These are phyloP conservation scores for Strix aluco DNA, from an alignment of 2,113 vertebrate genomes.

Conservation along the genomic window DNA sequence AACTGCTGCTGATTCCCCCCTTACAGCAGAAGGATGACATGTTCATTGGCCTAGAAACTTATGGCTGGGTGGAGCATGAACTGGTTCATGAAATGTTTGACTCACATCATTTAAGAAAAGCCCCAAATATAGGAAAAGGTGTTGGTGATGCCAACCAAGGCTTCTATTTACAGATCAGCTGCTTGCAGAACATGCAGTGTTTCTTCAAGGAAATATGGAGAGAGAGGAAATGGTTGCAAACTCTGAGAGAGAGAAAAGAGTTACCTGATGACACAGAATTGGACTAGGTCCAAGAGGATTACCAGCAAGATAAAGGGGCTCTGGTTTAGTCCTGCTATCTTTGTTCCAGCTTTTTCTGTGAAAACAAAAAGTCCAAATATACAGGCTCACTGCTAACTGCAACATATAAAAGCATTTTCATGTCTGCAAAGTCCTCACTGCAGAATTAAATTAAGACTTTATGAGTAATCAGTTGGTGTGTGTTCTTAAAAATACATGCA, in stretches of 20 bases:
- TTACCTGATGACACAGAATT: neutral
- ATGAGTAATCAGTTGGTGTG: neutral
- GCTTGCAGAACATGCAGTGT: neutral
- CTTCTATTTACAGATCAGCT: neutral
- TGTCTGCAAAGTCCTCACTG: neutral
- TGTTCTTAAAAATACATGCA: conserved; percentile 54
- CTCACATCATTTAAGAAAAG: neutral
- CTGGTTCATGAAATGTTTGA: neutral
- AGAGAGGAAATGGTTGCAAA: neutral
- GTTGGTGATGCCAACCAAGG: neutral
- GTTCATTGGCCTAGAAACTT: neutral
- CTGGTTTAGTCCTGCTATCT: conserved; percentile 24
- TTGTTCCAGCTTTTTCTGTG: conserved; percentile 29
- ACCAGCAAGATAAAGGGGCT: conserved; percentile 19
- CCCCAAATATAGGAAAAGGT: neutral
- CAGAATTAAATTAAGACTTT: conserved; percentile 35
- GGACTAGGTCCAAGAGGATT: conserved; percentile 34
- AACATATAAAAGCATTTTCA: conserved; percentile 43
- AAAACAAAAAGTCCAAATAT: conserved; percentile 24
- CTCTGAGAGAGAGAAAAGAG: neutral
- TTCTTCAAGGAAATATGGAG: neutral
- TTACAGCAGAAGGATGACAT: neutral
- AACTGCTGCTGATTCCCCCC: neutral
- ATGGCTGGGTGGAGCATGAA: neutral
- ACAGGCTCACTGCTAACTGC: neutral